Evolutionary conservation across 2,113 vertebrate species (phyloP), one percentile per base, ranked within the genome.

Genomic region (Micromys minutus): DNA sequence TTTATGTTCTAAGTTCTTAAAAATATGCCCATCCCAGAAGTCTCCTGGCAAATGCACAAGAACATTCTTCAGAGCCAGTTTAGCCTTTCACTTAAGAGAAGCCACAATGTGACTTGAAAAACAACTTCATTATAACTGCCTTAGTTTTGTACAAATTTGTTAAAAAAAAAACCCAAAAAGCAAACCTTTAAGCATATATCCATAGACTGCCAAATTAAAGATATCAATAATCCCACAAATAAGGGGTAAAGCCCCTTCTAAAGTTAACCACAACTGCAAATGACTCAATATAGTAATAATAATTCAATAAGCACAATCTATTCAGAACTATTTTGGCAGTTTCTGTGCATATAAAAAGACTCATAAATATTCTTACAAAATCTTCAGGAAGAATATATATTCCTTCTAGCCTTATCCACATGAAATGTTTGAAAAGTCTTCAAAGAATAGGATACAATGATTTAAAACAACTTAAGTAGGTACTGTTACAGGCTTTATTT

Each of bases 1-100:
- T 97, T 98, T 98, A 97, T 97, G 86, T 96, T 96, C 88, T 93
- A 96, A 97, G 55, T 95, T 94, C 85, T 97, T 93, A 97, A 97
- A 98, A 97, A 95, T 96, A 97, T 94, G 92, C 83, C 94, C 72
- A 97, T 95, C 94, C 87, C 94, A 98, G 95, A 95, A 97, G 96
- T 59, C 74, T 97, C 72, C 57, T 97, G 97, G 97, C 94, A 94
- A 87, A 91, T 10, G 39, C 39, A 96, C 93, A 96, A 94, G 95
- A 96, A 97, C 96, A 97, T 97, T 98, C 90, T 97, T 97, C 7
- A 59, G 94, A 90, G 95, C 88, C 47, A 95, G 74, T 97, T 97
- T 80, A 96, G 74, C 69, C 76, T 96, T 93, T 96, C 95, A 97
- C 92, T 94, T 96, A 94, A 96, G 86, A 96, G 71, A 84, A 96